Conservation (phyloP, 2,888 invertebrate species). For the Stegana nigrithorax region DNA sequence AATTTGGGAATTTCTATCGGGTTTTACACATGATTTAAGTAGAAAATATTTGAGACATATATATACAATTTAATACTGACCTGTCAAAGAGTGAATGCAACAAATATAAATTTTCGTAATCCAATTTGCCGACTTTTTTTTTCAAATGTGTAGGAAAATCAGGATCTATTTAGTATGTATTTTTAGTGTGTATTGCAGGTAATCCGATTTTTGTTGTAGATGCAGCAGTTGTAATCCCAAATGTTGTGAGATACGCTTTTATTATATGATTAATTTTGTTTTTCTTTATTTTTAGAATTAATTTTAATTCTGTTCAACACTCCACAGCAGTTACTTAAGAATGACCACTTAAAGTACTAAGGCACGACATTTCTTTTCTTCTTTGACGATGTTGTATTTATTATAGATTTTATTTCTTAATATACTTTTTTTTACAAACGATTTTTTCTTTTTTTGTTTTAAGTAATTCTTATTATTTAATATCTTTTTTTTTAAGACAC, state of each 20-base stretch:
- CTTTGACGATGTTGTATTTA: not conserved
- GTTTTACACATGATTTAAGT: too few species aligned
- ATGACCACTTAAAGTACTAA: conserved; percentile 38
- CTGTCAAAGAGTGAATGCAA: conserved; percentile 52
- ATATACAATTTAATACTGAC: conserved; percentile 38
- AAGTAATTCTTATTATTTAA: conserved; percentile 17
- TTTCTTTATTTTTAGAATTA: conserved; percentile 20
- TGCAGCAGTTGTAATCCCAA: not conserved
- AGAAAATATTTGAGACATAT: too few species aligned
- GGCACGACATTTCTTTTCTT: conserved; percentile 47
- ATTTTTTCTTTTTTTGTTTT: conserved; percentile 8
- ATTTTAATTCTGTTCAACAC: not conserved
- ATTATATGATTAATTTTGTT: conserved; percentile 19
- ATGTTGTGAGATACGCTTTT: conserved; percentile 6
- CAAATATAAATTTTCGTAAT: conserved; percentile 51
- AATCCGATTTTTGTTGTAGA: conserved; percentile 17
- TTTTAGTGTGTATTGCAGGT: not conserved
- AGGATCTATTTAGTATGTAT: not conserved
- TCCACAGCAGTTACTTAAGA: conserved; percentile 21
- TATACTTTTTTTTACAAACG: too few species aligned
- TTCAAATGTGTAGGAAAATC: not conserved
- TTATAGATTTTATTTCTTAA: too few species aligned
- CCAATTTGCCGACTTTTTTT: conserved; percentile 48
- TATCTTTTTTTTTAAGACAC: conserved; percentile 33
- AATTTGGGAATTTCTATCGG: too few species aligned